Base-by-base conservation (phyloP, 2,888 invertebrate genomes). In the Orthosia gothica region DNA sequence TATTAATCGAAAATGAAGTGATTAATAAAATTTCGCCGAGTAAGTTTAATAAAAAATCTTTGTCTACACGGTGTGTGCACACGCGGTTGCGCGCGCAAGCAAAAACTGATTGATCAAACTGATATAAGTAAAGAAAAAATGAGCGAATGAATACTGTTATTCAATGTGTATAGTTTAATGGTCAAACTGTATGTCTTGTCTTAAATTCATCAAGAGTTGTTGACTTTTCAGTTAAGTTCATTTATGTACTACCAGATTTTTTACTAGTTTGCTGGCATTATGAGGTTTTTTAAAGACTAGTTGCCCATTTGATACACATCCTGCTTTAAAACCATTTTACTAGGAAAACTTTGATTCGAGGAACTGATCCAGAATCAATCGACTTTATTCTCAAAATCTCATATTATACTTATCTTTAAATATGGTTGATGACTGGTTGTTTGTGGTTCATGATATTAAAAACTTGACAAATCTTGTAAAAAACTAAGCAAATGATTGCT, bases 21-120 rank as follows among this genome's bases (percentile, higher is more conserved):
- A 92, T 93, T 93, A 92, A 92, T 92, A 91, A 89, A 91, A 91
- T 91, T 91, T 91, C 89, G 91, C 91, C 82, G 86, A 86, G 83
- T 88, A 85, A 88, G 81, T 68, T 75, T 59, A 80, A 78, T 78
- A 83, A 87, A 87, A 89, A 89, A 89, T 72, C 69, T 52, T 79
- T 73, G 57, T 62, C 74, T 81, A 76, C 77, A 88, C 89, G 90
- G 84, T 89, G 61, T 49, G 81, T 85, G 83, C 82, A 76, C 82
- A 81, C 79, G 68, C 74, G 81, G 85, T 85, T 88, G 86, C 84
- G 86, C 81, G 54, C 79, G 81, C 59, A 64, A 50, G 71, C 72
- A 82, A 87, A 88, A 88, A 90, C 85, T 86, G 74, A 80, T 74
- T 83, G 90, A 89, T 89, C 84, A 71, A 54, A 81, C 89, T 88